A percentile compares a stretch with the other conserved stretches of the same genome.
Evolutionary conservation across 2,888 invertebrate genomes (phyloP).

Genomic region (Phyllotreta striolata): DNA sequence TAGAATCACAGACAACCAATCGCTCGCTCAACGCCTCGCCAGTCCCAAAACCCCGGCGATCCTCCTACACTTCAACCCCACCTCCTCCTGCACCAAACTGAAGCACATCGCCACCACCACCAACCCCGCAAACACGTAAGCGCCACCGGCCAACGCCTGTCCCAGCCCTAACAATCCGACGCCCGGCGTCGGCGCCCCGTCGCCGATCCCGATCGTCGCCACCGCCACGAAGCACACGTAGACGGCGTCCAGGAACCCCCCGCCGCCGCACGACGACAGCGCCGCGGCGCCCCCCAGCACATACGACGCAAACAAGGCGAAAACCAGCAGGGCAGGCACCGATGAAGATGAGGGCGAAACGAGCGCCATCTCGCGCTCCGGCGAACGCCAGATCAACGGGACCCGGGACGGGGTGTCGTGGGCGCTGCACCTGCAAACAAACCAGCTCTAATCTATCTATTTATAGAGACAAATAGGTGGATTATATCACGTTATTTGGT

Average conservation of each 20-base stretch:
- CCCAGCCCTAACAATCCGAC: too few species aligned
- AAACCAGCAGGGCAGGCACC: slow-evolving; percentile 71
- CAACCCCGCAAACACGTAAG: slow-evolving; percentile 80
- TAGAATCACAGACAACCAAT: slow-evolving; percentile 30
- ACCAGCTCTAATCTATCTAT: too few species aligned
- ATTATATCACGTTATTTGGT: slow-evolving; percentile 56
- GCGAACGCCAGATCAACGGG: slow-evolving; percentile 73
- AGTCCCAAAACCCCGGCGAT: slow-evolving; percentile 75
- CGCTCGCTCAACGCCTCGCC: slow-evolving; percentile 63
- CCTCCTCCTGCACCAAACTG: slow-evolving; percentile 82
- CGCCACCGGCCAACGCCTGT: slow-evolving; percentile 82
- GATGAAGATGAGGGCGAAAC: slow-evolving; percentile 60
- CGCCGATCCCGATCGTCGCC: slow-evolving; percentile 84
- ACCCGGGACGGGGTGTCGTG: slow-evolving; percentile 81
- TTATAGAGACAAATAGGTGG: too few species aligned
- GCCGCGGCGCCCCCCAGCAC: slow-evolving; percentile 79
- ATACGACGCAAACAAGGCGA: slow-evolving; percentile 74
- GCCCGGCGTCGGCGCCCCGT: slow-evolving; percentile 58
- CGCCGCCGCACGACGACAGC: slow-evolving; percentile 82
- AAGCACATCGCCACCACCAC: slow-evolving; percentile 87
- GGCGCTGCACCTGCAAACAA: slow-evolving; percentile 56
- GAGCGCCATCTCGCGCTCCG: slow-evolving; percentile 53
- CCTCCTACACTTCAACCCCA: slow-evolving; percentile 76
- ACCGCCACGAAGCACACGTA: slow-evolving; percentile 88
- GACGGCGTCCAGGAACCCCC: slow-evolving; percentile 81